phyloP scores from a whole-genome alignment of 2,113 vertebrate genomes.

The Leucopternis melanops region DNA sequence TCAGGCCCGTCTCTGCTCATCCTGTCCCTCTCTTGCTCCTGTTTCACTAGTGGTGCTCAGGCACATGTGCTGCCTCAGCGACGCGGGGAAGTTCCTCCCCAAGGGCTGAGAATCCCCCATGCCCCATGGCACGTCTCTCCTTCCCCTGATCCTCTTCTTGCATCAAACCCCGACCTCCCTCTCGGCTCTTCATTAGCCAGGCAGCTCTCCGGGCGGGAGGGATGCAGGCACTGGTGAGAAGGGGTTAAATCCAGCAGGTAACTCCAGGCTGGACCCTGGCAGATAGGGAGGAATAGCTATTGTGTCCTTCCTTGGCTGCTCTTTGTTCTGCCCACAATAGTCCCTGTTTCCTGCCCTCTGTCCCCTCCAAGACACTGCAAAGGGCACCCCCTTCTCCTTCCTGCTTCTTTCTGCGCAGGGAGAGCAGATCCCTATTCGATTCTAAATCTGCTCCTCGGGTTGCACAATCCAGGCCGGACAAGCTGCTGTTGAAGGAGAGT shows the following conservation, averaged over 20 bases:
- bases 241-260: conserved; percentile 41
- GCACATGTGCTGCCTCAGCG: fast-evolving
- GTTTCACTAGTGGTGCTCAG: background rate
- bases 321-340: conserved; percentile 55
- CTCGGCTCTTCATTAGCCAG: background rate
- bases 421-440: background rate
- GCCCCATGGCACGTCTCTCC: fast-evolving
- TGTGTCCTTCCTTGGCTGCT: background rate
- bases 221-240: background rate
- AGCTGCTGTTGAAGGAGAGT: background rate
- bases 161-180: no score
- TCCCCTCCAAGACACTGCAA: background rate
- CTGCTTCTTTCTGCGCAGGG: background rate
- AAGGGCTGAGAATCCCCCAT: background rate
- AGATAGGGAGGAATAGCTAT: background rate
- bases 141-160: background rate
- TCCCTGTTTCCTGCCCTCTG: conserved; percentile 45
- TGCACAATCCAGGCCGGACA: background rate
- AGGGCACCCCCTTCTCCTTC: conserved; percentile 36
- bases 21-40: background rate
- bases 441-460: background rate
- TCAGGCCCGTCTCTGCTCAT: background rate
- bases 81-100: background rate
- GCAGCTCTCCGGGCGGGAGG: background rate
- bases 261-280: background rate